Conservation (phyloP, 1,140 invertebrate genomes). For the Pararge aegeria region DNA sequence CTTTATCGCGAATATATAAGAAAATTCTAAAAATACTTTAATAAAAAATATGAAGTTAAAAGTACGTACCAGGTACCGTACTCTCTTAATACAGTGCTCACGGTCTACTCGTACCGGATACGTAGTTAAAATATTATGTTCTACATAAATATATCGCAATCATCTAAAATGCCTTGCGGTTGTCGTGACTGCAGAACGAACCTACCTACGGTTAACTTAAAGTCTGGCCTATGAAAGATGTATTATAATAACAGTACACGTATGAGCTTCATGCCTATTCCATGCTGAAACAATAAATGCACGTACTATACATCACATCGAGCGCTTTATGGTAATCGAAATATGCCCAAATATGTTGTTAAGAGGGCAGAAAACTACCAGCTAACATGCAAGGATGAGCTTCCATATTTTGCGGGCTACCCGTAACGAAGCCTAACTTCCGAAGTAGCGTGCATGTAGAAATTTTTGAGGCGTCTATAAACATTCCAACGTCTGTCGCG, state of each 20-base stretch:
- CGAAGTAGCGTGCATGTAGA: constrained; percentile 61
- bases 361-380: constrained; percentile 73
- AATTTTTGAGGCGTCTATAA: constrained; percentile 68
- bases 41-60: neutral
- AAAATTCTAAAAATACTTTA: neutral
- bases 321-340: constrained; percentile 79
- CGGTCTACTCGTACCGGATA: neutral
- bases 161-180: constrained; percentile 17
- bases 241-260: constrained; percentile 31
- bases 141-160: constrained; percentile 4
- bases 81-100: neutral
- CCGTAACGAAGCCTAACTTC: constrained; percentile 66
- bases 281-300: constrained; percentile 55
- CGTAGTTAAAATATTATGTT: constrained; percentile 7
- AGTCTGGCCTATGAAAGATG: constrained; percentile 27
- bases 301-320: constrained; percentile 67
- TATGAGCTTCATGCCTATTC: constrained; percentile 29
- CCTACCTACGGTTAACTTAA: constrained; percentile 20
- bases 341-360: constrained; percentile 78
- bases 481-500: constrained; percentile 57
- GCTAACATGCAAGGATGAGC: constrained; percentile 72
- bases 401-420: constrained; percentile 71
- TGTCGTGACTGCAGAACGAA: constrained; percentile 27
- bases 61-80: neutral
- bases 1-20: too few relatives aligned